Evolutionary conservation across 1,140 invertebrate genomes (phyloP), one percentile per base, ranked within the genome.

Genomic region (Ephestia elutella): DNA sequence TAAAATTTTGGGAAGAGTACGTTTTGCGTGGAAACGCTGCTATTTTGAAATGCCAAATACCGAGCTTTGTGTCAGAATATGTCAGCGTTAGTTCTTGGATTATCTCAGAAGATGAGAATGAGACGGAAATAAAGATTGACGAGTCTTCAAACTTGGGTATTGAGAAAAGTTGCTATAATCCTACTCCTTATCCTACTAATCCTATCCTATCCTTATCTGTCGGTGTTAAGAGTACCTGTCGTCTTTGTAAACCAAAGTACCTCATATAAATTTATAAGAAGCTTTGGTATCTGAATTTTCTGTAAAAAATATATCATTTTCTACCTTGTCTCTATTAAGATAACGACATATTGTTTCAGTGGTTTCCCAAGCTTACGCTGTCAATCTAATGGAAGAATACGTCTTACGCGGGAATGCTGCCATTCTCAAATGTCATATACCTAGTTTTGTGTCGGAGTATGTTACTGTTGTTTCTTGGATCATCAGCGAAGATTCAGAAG

Each of bases 391-490:
- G 93, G 95, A 96, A 83, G 95, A 96, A 89, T 95, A 96, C 87
- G 95, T 97, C 62, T 91, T 97, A 72, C 92, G 94, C 81, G 96
- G 96, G 66, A 97, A 97, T 88, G 93, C 94, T 68, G 96, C 95
- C 72, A 94, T 96, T 82, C 91, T 97, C 74, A 96, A 96, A 91
- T 97, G 96, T 90, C 94, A 96, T 90, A 95, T 97, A 86, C 96
- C 96, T 65, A 96, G 95, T 89, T 97, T 96, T 89, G 95, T 97
- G 55, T 94, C 95, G 71, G 95, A 97, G 90, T 96, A 95, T 88
- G 94, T 97, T 73, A 91, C 89, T 75, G 94, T 97, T 70, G 91
- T 92, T 61, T 94, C 94, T 70, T 97, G 96, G 96, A 90, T 96
- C 75, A 92, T 95, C 87, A 93, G 94, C 73, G 93, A 94, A 82